Base-by-base conservation (phyloP, 2,113 vertebrate species). In the Centropus unirufus region DNA sequence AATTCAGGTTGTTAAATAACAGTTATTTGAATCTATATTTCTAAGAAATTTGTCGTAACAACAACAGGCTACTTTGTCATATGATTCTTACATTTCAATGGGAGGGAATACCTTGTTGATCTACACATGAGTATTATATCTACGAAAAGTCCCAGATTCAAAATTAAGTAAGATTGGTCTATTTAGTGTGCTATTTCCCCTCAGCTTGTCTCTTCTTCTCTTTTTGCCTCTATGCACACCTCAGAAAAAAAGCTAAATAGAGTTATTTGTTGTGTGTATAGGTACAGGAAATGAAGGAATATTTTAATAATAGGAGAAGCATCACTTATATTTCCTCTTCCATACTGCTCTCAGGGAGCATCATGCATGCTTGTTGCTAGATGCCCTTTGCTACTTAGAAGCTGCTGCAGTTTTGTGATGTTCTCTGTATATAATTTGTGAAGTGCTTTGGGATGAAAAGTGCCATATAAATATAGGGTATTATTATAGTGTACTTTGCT, bases 361-460 rank as follows among this genome's bases (percentile, higher is more conserved):
- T 62, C 19, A 17, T 49, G 9, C 49, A 30, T 16, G 24, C 20
- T 81, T n/a, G 17, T 19, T 90, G 54, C 58, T 30, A 82, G 75
- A 42, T 49, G 14, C 12, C 0, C 49, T 88, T 83, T 36, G 32
- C 29, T 62, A 46, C 20, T 46, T 47, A 86, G 72, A 89, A 74
- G 21, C 8, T 74, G n/a, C 9, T 63, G 55, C 29, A 67, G 22
- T 73, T 62, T 89, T 83, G 24, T 70, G 20, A 44, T 19, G 5
- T 47, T 77, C 59, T 66, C 32, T 67, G 22, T 51, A 74, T 23
- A 52, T 47, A 86, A 90, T 83, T 89, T 90, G 36, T 74, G 76
- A 89, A 83, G 55, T 90, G 46, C 20, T 90, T 92, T 74, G 59
- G 76, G 76, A 94, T 67, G 36, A 93, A 74, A 83, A 86, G 55